Conservation (phyloP, 1,140 invertebrate species). For the Euborellia annulipes region DNA sequence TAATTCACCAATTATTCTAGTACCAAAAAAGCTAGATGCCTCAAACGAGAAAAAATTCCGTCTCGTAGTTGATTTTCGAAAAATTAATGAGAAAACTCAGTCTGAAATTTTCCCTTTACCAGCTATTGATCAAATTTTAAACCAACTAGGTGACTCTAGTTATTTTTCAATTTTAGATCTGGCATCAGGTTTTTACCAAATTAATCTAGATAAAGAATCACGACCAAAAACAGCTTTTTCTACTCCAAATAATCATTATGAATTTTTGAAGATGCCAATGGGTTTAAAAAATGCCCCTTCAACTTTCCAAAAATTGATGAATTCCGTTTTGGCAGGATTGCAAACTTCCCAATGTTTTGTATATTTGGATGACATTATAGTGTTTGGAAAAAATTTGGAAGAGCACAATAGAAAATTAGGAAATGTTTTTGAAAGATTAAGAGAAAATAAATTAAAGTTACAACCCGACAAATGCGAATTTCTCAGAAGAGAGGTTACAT, state of each 20-base stretch:
- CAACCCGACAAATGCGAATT: constrained; percentile 17
- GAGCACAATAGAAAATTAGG: constrained; percentile 5
- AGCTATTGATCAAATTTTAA: constrained; percentile 29
- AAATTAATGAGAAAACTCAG: constrained; percentile 26
- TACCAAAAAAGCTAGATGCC: constrained; percentile 25
- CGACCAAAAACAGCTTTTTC: constrained; percentile 21
- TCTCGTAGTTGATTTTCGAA: constrained; percentile 26
- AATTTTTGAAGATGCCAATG: constrained; percentile 19
- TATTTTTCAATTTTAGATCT: constrained; percentile 34
- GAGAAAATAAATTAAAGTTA: constrained; percentile 10
- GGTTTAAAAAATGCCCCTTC: constrained; percentile 20
- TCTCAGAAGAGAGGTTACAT: constrained; percentile 9
- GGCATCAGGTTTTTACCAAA: constrained; percentile 28
- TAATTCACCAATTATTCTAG: constrained; percentile 20
- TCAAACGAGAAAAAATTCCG: constrained; percentile 22
- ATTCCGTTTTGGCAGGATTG: constrained; percentile 21
- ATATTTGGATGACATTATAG: constrained; percentile 23
- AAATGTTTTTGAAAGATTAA: constrained; percentile 11
- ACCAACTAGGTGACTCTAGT: constrained; percentile 27
- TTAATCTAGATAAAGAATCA: constrained; percentile 21
- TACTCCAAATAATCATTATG: constrained; percentile 18
- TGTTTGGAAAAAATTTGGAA: background rate
- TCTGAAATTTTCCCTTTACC: constrained; percentile 35
- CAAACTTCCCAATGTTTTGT: constrained; percentile 13
- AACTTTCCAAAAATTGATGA: constrained; percentile 24